Conservation (phyloP, 1,140 invertebrate genomes). For the Procambarus virginalis region DNA sequence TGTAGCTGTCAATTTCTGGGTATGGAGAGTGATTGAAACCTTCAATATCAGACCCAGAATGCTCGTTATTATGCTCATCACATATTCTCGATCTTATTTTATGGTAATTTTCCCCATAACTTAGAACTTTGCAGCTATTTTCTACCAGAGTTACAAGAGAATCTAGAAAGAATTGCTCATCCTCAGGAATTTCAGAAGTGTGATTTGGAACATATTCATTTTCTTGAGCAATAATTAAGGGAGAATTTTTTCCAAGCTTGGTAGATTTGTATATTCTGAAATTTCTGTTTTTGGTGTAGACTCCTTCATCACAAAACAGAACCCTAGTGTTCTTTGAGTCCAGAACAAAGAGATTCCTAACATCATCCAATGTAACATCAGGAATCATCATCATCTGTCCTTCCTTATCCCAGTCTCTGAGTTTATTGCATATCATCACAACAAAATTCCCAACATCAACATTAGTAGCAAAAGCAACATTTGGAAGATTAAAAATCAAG, state of each 20-base stretch:
- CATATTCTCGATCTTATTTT: not conserved
- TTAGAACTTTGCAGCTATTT: slow-evolving; percentile 55
- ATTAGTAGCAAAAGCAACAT: slow-evolving; percentile 78
- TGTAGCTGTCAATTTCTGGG: slow-evolving; percentile 78
- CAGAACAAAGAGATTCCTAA: slow-evolving; percentile 72
- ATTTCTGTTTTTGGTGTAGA: slow-evolving; percentile 83
- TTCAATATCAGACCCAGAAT: not conserved
- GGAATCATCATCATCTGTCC: slow-evolving; percentile 1
- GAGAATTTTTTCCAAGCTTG: slow-evolving; percentile 79
- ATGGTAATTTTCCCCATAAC: slow-evolving; percentile 19
- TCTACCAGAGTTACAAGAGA: slow-evolving; percentile 78
- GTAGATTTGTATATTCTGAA: slow-evolving; percentile 81
- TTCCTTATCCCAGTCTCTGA: slow-evolving; percentile 68
- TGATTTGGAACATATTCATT: slow-evolving; percentile 74
- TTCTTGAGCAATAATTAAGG: slow-evolving; percentile 76
- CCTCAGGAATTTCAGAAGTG: slow-evolving; percentile 70
- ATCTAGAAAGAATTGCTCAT: slow-evolving; percentile 77
- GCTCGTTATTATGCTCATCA: not conserved
- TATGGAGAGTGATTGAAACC: slow-evolving; percentile 75
- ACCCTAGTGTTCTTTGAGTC: slow-evolving; percentile 72
- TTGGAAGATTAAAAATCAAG: slow-evolving; percentile 78
- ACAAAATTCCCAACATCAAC: slow-evolving; percentile 78
- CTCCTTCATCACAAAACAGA: slow-evolving; percentile 79
- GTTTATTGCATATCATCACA: slow-evolving; percentile 74
- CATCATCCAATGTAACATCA: slow-evolving; percentile 72